Conservation (phyloP, 2,113 vertebrate genomes). For the Pedionomus torquatus region DNA sequence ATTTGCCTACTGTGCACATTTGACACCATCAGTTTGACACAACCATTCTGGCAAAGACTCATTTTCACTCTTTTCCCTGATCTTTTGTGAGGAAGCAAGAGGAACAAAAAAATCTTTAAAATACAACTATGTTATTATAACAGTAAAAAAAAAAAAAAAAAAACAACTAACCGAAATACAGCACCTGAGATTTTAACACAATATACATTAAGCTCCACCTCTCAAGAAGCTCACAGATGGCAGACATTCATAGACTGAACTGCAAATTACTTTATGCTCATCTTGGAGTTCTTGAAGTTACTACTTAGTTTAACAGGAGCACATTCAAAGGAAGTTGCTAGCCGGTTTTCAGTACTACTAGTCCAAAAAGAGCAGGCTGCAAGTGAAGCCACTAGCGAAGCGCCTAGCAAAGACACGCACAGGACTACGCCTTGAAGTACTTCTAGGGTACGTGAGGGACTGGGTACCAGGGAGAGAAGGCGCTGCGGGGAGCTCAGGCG, state of each 20-base stretch:
- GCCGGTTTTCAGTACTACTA: rapidly evolving
- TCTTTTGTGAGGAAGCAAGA: rapidly evolving
- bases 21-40: background rate
- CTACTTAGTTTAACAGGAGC: background rate
- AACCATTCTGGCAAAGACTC: background rate
- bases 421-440: rapidly evolving
- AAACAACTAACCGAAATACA: background rate
- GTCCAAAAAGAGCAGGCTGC: rapidly evolving
- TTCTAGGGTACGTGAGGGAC: rapidly evolving
- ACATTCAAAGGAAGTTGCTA: background rate
- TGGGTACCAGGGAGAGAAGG: rapidly evolving
- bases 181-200: background rate
- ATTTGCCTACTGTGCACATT: background rate
- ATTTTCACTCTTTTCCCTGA: background rate
- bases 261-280: background rate
- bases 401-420: rapidly evolving
- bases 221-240: background rate
- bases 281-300: background rate
- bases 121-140: background rate
- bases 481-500: background rate
- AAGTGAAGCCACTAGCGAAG: rapidly evolving
- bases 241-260: background rate
- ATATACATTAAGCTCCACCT: rapidly evolving
- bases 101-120: background rate
- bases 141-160: background rate